Percentiles rank a stretch among this genome's conserved stretches.
Evolutionary conservation across 1,140 invertebrate genomes (phyloP).

Genomic region (Pseudomyrmex flavicornis): DNA sequence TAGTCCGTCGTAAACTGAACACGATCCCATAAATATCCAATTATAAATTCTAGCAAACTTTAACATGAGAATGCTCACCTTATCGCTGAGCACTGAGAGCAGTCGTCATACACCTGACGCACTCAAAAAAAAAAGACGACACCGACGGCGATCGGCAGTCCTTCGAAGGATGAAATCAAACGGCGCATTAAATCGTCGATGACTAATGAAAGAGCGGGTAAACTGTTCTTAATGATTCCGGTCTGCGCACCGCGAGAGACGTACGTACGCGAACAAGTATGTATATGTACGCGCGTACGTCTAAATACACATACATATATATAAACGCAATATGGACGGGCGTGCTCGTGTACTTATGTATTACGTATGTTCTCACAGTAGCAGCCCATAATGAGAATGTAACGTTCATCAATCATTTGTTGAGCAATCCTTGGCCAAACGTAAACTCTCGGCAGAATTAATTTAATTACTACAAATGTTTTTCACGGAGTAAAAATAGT

Average conservation of each 20-base stretch:
- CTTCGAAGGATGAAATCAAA: constrained; percentile 63
- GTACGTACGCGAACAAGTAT: constrained; percentile 40
- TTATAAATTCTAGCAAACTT: constrained; percentile 58
- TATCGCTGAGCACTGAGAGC: background rate
- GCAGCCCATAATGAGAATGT: constrained; percentile 70
- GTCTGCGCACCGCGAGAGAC: constrained; percentile 35
- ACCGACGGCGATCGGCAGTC: background rate
- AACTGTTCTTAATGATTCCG: constrained; percentile 74
- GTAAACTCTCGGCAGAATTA: constrained; percentile 67
- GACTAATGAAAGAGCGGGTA: constrained; percentile 74
- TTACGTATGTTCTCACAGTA: constrained; percentile 75
- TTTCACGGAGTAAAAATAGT: constrained; percentile 56
- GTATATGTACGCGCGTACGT: background rate
- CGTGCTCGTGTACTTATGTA: constrained; percentile 19
- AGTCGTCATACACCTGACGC: too few relatives aligned
- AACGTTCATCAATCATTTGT: constrained; percentile 76
- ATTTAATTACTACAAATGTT: constrained; percentile 75
- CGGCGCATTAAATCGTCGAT: constrained; percentile 72
- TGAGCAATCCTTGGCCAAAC: constrained; percentile 65
- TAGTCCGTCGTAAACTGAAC: constrained; percentile 18
- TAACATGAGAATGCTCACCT: constrained; percentile 37
- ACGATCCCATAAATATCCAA: constrained; percentile 24
- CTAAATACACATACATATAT: constrained; percentile 30
- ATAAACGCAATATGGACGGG: constrained; percentile 31
- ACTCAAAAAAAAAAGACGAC: background rate